Evolutionary conservation across 2,113 vertebrate species (phyloP), one percentile per base, ranked within the genome.

Genomic region (Tachysurus fulvidraco): DNA sequence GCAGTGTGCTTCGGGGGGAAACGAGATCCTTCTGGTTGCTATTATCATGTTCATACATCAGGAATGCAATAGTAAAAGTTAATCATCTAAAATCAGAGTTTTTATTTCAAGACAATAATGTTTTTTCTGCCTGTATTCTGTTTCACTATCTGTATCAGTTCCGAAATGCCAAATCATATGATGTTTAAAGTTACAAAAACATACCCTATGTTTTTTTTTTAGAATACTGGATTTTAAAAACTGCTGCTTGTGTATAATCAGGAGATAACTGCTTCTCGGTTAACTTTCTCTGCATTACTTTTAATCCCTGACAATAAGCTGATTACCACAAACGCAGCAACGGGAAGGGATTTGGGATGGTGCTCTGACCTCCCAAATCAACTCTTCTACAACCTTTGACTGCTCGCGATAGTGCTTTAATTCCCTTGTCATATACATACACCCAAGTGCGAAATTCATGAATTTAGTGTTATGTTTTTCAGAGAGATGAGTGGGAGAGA

Each of bases 401-500:
- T 64, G 46, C 81, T 54, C 2, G 14, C 12, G 54, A 52, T 76
- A 62, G 28, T 5, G 9, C 57, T 65, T 77, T 87, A 54, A 83
- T 46, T 78, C 19, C 9, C 30, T 81, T 23, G 81, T 87, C 86
- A 67, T 57, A 21, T 30, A 10, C 44, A 73, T 9, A 41, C 8
- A 19, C 10, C 28, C 80, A 55, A n/a, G 46, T 83, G 44, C 64
- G 25, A 59, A 77, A 55, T 55, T n/a, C 36, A 67, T 55, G 14
- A 57, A 69, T 41, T 16, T 62, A 17, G 19, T 19, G 23, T 69
- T 76, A 19, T 62, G 59, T 71, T 28, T 90, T 79, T 85, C 57
- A 55, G 67, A 17, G 25, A 44, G 82, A 95, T 95, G 95, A 93
- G 87, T 93, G 92, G 91, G 88, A 92, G 28, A 88, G 90, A 94